A percentile compares a stretch with the other conserved stretches of the same genome.
phyloP scores from a whole-genome alignment of 2,797 vertebrate species.

The Stomatorhinus walkeri region DNA sequence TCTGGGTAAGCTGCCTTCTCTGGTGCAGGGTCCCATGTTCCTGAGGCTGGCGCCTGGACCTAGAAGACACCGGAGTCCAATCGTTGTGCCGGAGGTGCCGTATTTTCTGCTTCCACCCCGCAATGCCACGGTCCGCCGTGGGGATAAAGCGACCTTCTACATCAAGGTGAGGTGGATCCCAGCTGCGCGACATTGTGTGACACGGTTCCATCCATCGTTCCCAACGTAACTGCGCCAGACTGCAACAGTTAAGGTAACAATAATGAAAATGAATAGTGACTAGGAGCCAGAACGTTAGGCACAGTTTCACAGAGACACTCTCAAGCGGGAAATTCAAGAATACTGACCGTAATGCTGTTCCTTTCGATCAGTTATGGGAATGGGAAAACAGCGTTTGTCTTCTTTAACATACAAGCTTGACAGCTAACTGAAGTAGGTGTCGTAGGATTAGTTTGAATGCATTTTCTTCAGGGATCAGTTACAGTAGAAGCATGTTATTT shows the following conservation, averaged over 20 bases:
- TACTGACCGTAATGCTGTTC: not conserved
- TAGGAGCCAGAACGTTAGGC: not conserved
- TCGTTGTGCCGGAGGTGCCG: not conserved
- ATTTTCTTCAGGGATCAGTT: not conserved
- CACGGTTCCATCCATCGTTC: not conserved
- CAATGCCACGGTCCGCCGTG: conserved; percentile 13
- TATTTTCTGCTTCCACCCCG: conserved; percentile 20
- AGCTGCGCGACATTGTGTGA: not conserved
- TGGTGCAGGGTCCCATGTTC: not conserved
- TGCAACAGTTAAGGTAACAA: not conserved
- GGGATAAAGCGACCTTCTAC: conserved; percentile 22
- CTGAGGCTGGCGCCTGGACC: not conserved
- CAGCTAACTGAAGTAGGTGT: not conserved
- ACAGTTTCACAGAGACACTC: not conserved
- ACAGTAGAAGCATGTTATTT: not conserved
- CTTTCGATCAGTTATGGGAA: not conserved
- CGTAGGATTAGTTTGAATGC: not conserved
- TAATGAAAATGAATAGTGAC: not conserved
- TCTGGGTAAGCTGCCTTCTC: not conserved
- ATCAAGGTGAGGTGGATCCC: conserved; percentile 10
- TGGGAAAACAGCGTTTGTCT: not conserved
- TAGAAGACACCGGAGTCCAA: conserved; percentile 1
- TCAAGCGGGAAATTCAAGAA: not conserved
- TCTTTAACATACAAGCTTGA: not conserved
- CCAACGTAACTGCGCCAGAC: not conserved